Base-by-base conservation (phyloP, 2,113 vertebrate species). In the Eclectus roratus region DNA sequence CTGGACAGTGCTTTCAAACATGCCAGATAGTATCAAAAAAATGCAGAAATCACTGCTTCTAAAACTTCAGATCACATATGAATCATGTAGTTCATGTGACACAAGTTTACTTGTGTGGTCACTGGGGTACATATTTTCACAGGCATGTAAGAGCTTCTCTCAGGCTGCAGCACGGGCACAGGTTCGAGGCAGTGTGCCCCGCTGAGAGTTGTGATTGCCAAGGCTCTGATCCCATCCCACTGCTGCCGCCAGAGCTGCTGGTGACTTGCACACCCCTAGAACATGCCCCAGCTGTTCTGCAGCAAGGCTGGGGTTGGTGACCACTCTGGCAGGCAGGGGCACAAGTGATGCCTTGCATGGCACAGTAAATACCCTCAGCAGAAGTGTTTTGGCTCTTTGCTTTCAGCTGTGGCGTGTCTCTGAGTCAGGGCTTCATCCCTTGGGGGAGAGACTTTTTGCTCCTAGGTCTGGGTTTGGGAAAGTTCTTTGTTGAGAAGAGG, bases 101-200 rank as follows among this genome's bases (percentile, higher is more conserved):
- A 88, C 86, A 46, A 89, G 92, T 97, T 98, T 98, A 96, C 96
- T 97, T 87, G 76, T 94, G 96, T 93, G 97, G 94, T 97, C 89
- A 33, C 77, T 49, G 66, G 93, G 79, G 92, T 96, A 93, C 96
- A 96, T 97, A 97, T 91, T 98, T 98, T 96, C 80, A 77, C 92
- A 97, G 95, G 66, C 53, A 4, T 76, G 85, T 73, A 72, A 94
- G 63, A 80, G 90, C 9, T 0, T 16, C 47, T 61, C 56, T 50
- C 4, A 8, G 71, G 55, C 44, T 74, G 80, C 76, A 47, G 61
- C 3, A 4, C 0, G 5, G 76, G 83, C 17, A 9, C 4, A 3
- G 77, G 73, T 4, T 41, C 0, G 11, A 74, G 92, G 78, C 85
- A 82, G 17, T 1, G 0, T 68, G 91, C 69, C 94, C 10, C 0